Conservation (phyloP, 2,113 vertebrate species). For the Ochotona princeps region DNA sequence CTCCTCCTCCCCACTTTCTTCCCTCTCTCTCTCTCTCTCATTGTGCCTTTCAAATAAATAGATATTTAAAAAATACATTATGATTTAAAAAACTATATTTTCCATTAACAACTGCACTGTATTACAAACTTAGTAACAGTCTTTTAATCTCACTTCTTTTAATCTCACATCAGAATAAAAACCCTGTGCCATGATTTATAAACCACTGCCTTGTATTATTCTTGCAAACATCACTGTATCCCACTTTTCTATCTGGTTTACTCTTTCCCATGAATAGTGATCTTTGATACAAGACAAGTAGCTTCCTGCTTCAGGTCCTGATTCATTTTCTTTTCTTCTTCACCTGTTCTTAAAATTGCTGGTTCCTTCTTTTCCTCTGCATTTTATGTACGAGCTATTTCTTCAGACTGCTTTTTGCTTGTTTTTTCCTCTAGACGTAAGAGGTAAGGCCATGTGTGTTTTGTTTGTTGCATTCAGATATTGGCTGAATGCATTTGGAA, state of each 20-base stretch:
- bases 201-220: background rate
- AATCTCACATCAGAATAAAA: constrained; percentile 7
- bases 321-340: constrained; percentile 28
- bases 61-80: background rate
- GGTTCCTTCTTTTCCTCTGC: background rate
- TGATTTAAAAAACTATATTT: constrained; percentile 32
- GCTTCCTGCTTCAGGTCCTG: background rate
- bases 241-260: background rate
- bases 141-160: constrained; percentile 33
- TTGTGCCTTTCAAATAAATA: no score
- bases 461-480: background rate
- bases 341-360: background rate
- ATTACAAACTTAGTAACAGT: background rate
- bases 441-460: background rate
- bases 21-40: no score
- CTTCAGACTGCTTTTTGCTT: constrained; percentile 13
- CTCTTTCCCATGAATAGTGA: background rate
- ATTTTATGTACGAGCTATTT: background rate
- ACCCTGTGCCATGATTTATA: background rate
- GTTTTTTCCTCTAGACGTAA: background rate
- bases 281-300: background rate
- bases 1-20: no score
- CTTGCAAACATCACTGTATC: constrained; percentile 2
- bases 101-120: background rate
- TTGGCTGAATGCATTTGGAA: constrained; percentile 6